Base-by-base conservation (phyloP, 2,888 invertebrate species). In the Gari tellinella region DNA sequence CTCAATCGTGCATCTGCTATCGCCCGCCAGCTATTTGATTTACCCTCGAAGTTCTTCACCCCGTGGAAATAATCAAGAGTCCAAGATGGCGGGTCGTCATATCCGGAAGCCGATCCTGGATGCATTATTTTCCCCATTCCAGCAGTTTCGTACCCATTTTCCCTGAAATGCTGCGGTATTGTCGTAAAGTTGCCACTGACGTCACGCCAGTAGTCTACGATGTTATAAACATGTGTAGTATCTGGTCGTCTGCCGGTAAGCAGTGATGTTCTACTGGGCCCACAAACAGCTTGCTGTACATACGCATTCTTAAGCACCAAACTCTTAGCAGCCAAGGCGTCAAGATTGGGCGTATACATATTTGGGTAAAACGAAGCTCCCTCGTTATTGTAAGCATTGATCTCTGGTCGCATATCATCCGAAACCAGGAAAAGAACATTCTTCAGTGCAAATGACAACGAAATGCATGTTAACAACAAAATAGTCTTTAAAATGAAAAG, bases 271-370 rank as follows among this genome's bases (percentile, higher is more conserved):
- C 84, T 52, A 94, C 97, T 97, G 4, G 97, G 97, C 0, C 96
- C 97, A 91, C 97, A 97, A 1, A 97, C 92, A 0, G 97, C 95
- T 95, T 97, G 97, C 96, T 97, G 91, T 0, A 81, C 53, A 93
- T 93, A 73, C 0, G 95, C 95, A 81, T 94, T 94, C 78, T 94
- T 93, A 87, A 97, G 97, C 55, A 94, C 89, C 69, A 95, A 93
- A 86, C 96, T 94, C 51, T 91, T 94, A 76, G 91, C 90, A 58
- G 95, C 94, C 72, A 97, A 92, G 68, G 92, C 93, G 91, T 95
- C 94, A 81, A 97, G 94, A 89, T 96, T 95, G 3, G 96, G 96
- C 17, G 96, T 95, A 78, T 94, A 92, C 8, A 96, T 94, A 83
- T 93, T 92, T 80, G 90, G 78, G 82, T 94, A 94, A 21, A 72